A percentile compares a stretch with the other conserved stretches of the same genome.
These are phyloP conservation scores for Cottus gobio DNA, from an alignment of 2,113 vertebrate genomes.

Conservation along the genomic window DNA sequence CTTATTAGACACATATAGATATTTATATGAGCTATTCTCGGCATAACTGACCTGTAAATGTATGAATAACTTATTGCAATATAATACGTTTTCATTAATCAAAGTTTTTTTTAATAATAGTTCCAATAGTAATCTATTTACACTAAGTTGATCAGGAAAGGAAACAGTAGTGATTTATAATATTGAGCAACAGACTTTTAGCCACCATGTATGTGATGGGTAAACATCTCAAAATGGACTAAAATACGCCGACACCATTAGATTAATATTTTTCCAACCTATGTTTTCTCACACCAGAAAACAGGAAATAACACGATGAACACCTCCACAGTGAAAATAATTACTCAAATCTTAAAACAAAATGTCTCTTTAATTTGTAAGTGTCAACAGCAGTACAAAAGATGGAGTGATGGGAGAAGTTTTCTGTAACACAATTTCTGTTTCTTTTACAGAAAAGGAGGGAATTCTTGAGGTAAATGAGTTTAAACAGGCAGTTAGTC, in stretches of 20 bases:
- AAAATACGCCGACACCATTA: not conserved
- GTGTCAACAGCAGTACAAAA: slow-evolving; percentile 99
- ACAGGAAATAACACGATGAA: not conserved
- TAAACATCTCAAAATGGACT: not conserved
- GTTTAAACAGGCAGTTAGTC: slow-evolving; percentile 96
- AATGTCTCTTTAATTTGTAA: slow-evolving; percentile 99
- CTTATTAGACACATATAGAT: not conserved
- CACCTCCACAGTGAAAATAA: slow-evolving; percentile 32
- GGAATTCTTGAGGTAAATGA: slow-evolving; percentile 99
- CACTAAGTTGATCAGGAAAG: not conserved
- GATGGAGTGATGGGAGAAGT: slow-evolving; percentile 98
- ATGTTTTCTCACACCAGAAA: not conserved
- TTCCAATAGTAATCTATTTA: not conserved
- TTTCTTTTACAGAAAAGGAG: slow-evolving; percentile 96
- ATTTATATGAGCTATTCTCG: not conserved
- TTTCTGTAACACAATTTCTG: slow-evolving; percentile 81
- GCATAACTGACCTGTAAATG: not conserved
- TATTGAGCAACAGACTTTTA: not conserved
- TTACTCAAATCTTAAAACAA: slow-evolving; percentile 93
- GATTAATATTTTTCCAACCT: not conserved
- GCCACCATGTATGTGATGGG: not conserved
- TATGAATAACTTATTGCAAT: not conserved
- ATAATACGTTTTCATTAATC: not conserved
- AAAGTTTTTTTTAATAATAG: not conserved
- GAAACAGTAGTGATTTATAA: not conserved